Conservation (phyloP, 2,888 invertebrate species). For the Clistopyga incitator region DNA sequence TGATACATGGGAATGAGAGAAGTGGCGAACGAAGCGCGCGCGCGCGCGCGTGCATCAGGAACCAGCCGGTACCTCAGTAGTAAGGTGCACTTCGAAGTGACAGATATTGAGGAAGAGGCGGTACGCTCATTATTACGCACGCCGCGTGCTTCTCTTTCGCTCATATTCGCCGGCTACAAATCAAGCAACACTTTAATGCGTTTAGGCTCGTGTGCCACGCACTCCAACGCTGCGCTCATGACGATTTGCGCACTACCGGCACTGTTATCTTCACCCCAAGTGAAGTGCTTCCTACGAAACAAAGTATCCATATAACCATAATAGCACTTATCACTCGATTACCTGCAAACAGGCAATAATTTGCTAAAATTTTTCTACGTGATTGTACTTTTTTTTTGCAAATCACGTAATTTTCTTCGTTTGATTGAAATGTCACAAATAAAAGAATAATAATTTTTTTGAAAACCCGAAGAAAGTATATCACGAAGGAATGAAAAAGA, state of each 20-base stretch:
- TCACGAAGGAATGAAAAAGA: too few relatives aligned
- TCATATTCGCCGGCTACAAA: constrained; percentile 76
- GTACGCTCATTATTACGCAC: constrained; percentile 79
- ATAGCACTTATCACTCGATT: constrained; percentile 18
- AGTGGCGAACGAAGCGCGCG: constrained; percentile 18
- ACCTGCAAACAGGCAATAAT: not conserved
- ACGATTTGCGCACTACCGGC: constrained; percentile 25
- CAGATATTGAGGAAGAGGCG: constrained; percentile 81
- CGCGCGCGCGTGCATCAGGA: constrained; percentile 42
- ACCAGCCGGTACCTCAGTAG: constrained; percentile 59
- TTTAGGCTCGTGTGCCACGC: constrained; percentile 61
- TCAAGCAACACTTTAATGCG: constrained; percentile 78
- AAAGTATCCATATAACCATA: constrained; percentile 1
- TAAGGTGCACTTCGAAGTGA: constrained; percentile 71
- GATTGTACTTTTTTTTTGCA: not conserved
- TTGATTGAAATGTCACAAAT: too few relatives aligned
- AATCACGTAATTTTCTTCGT: too few relatives aligned
- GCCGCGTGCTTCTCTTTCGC: constrained; percentile 72
- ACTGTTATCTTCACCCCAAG: constrained; percentile 47
- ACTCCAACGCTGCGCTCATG: constrained; percentile 49
- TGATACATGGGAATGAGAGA: constrained; percentile 14
- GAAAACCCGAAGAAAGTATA: too few relatives aligned
- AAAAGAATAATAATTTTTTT: too few relatives aligned
- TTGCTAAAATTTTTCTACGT: not conserved
- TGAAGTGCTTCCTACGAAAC: not conserved